Base-by-base conservation (phyloP, 1,140 invertebrate species). In the Meloidogyne floridensis region DNA sequence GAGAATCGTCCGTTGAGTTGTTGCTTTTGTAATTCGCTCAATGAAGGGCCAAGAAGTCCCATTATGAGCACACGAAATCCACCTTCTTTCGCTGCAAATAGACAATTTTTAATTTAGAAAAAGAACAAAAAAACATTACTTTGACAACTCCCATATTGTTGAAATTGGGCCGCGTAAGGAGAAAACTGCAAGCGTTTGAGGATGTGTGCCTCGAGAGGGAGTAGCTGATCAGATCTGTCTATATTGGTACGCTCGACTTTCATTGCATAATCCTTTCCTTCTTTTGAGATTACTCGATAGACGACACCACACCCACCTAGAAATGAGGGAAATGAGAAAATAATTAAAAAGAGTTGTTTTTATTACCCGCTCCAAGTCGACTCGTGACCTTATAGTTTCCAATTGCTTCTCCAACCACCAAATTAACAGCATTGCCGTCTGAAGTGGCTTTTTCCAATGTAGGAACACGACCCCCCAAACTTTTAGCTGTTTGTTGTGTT, bases 181-280 rank as follows among this genome's bases (percentile, higher is more conserved):
- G 59, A 65, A 65, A 18, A 65, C 7, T 65, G 59, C n/a, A 65
- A 65, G 0, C 59, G 15, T 65, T 65, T 65, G 5, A 65, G 59
- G 15, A 65, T 65, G n/a, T 65, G 59, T 6, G 59, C 59, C n/a
- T 65, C 59, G 2, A 65, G n/a, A n/a, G 59, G 59, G 5, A 65
- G 59, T 2, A 65, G 59, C n/a, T 65, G 59, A 6, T 65, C 59
- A n/a, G 59, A 65, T n/a, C n/a, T 65, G 59, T 65, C 59, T 18
- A 65, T 4, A n/a, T 65, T 65, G 15, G 59, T 65, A 7, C 59
- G 59, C 7, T 65, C 59, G n/a, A 65, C 59, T n/a, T 65, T 65
- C 59, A 65, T 65, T n/a, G 59, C 59, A n/a, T n/a, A 65, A 65
- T 65, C 4, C 59, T n/a, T n/a, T n/a, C 59, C 59, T 65, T 65